These are phyloP conservation scores for Drosophila yakuba DNA, from an alignment of 1,140 invertebrate genomes.

Conservation along the genomic window DNA sequence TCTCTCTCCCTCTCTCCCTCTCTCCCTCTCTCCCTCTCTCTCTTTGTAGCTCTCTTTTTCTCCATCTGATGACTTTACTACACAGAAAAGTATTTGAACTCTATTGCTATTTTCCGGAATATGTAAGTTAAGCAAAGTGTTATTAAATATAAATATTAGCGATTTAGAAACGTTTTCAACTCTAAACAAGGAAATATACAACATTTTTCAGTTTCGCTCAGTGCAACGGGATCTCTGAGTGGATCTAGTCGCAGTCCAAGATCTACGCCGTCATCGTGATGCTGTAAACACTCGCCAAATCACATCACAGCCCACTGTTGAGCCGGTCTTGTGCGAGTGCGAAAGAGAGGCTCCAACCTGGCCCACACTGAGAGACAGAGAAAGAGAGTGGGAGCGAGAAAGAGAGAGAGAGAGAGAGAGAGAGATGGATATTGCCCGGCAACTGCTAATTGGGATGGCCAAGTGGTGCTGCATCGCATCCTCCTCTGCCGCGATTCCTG, in stretches of 20 bases:
- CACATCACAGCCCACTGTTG: constrained; percentile 38
- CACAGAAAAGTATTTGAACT: background rate
- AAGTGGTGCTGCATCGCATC: constrained; percentile 11
- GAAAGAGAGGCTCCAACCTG: background rate
- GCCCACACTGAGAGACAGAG: background rate
- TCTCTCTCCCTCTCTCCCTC: too few species aligned
- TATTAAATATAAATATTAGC: too few species aligned
- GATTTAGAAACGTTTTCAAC: too few species aligned
- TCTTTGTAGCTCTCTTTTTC: background rate
- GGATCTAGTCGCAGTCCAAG: background rate
- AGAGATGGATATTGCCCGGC: constrained; percentile 3
- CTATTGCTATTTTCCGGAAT: too few species aligned
- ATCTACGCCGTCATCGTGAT: constrained; percentile 30
- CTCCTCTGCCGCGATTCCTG: constrained; percentile 4
- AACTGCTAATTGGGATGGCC: constrained; percentile 44
- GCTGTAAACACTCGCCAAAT: constrained; percentile 18
- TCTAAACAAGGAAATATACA: too few species aligned
- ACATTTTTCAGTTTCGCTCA: too few species aligned
- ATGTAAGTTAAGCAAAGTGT: too few species aligned
- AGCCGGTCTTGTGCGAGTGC: constrained; percentile 6
- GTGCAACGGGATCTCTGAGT: background rate
- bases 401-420: constrained; percentile 1
- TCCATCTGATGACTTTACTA: background rate
- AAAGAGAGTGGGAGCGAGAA: constrained; percentile 2
- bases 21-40: background rate